Base-by-base conservation (phyloP, 2,113 vertebrate species). In the Otolemur garnettii region DNA sequence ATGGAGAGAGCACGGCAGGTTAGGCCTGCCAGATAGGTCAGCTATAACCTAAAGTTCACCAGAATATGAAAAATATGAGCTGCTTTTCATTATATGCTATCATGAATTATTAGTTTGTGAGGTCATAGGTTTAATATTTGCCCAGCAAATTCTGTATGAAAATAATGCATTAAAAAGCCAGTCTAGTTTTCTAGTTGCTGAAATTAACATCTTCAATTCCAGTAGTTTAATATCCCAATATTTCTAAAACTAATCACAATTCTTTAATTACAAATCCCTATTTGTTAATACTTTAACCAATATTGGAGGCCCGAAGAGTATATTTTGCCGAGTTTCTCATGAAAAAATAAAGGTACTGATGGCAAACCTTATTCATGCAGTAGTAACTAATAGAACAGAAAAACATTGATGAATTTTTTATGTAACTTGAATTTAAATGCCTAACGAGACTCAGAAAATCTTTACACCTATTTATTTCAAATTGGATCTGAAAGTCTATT, bases 381-480 rank as follows among this genome's bases (percentile, higher is more conserved):
- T 69, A 95, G 59, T 75, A 66, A 9, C 0, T 87, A 71, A 64
- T 85, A 66, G 78, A 88, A 64, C 35, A 33, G 6, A 80, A 94
- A 94, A 96, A 33, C 64, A 88, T 50, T 90, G 90, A 78, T 93
- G 72, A 69, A 45, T 17, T 50, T 90, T 53, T 93, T 78, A 89
- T 93, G 1, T 14, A 72, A 96, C 74, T 93, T 89, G 28, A 90
- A 85, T 97, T 96, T 97, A 96, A 97, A 96, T 96, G 55, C 35
- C 87, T 91, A 85, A 7, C 7, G 24, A 94, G 95, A 96, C 53
- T 97, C 57, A 74, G 81, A 97, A 97, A 94, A 96, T 1, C 4
- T 69, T 11, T 90, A 78, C 62, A 90, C 86, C 26, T 84, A 77
- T 97, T 97, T 98, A 64, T 64, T 45, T 0, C 79, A 64, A 22